A percentile compares a stretch with the other conserved stretches of the same genome.
Evolutionary conservation across 2,113 vertebrate species (phyloP).

Genomic region (Bos javanicus): DNA sequence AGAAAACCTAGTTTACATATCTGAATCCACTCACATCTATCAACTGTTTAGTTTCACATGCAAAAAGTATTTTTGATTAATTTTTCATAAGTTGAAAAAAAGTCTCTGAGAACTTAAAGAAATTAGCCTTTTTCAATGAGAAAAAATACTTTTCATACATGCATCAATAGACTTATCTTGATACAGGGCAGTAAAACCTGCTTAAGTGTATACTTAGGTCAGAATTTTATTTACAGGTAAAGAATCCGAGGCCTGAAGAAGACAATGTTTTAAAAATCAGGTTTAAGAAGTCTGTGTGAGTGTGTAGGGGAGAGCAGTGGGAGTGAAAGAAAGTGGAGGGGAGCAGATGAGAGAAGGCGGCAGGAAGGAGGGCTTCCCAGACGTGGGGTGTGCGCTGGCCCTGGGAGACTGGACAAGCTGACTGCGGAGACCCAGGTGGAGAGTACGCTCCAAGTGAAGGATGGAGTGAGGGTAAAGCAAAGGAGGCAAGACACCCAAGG

Average conservation of each 20-base stretch:
- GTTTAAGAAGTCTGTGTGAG: background rate
- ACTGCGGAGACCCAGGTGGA: background rate
- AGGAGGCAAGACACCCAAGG: background rate
- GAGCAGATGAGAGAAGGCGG: background rate
- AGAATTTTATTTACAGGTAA: background rate
- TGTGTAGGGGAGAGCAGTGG: background rate
- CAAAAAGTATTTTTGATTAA: background rate
- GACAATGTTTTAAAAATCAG: background rate
- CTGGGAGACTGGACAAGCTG: background rate
- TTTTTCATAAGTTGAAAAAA: background rate
- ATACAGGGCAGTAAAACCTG: background rate
- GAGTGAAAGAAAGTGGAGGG: background rate
- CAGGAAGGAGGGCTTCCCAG: background rate
- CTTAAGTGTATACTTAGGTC: background rate
- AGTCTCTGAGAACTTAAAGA: background rate
- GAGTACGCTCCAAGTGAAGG: background rate
- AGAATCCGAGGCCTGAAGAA: background rate
- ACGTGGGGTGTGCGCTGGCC: rapidly evolving
- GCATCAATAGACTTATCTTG: background rate
- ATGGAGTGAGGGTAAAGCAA: background rate
- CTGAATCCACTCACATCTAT: background rate
- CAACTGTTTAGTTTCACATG: background rate
- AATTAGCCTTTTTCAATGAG: background rate
- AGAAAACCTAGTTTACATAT: background rate
- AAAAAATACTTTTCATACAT: background rate